Percentiles rank a stretch among this genome's conserved stretches.
Evolutionary conservation across 2,888 invertebrate species (phyloP).

Genomic region (Myopa testacea): DNA sequence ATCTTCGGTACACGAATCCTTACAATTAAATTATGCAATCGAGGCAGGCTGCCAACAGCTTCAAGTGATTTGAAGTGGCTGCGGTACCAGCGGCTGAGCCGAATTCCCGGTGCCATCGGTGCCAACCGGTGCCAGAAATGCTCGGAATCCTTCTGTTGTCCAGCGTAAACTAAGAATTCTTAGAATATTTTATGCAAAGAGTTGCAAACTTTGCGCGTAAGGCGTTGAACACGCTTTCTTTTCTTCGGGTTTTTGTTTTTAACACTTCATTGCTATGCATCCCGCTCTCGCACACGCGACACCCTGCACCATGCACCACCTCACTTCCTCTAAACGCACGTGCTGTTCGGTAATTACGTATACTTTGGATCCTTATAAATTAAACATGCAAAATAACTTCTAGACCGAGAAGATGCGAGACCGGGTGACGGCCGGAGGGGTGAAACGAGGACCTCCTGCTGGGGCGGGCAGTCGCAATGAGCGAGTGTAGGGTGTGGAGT

Average conservation of each 20-base stretch:
- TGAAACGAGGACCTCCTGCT: not conserved
- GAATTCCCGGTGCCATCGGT: not conserved
- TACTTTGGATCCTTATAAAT: constrained; percentile 19
- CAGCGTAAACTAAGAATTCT: not conserved
- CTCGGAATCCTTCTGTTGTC: not conserved
- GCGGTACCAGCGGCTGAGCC: not conserved
- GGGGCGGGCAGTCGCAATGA: no score
- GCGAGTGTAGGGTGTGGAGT: no score
- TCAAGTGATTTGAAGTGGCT: not conserved
- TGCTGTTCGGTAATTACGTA: constrained; percentile 20
- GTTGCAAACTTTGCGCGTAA: constrained; percentile 20
- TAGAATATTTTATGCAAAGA: constrained; percentile 26
- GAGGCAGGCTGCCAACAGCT: not conserved
- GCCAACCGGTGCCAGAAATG: not conserved
- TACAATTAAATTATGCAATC: constrained; percentile 15
- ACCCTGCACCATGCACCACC: not conserved
- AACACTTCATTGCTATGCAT: constrained; percentile 7
- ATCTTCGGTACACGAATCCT: not conserved
- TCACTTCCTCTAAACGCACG: not conserved
- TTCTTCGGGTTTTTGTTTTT: not conserved
- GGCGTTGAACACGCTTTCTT: not conserved
- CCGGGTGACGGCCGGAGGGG: not conserved
- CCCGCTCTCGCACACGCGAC: not conserved
- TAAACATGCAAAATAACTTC: constrained; percentile 32
- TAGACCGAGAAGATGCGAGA: not conserved